These are phyloP conservation scores for Nebria brevicollis DNA, from an alignment of 2,888 invertebrate species.

Conservation along the genomic window DNA sequence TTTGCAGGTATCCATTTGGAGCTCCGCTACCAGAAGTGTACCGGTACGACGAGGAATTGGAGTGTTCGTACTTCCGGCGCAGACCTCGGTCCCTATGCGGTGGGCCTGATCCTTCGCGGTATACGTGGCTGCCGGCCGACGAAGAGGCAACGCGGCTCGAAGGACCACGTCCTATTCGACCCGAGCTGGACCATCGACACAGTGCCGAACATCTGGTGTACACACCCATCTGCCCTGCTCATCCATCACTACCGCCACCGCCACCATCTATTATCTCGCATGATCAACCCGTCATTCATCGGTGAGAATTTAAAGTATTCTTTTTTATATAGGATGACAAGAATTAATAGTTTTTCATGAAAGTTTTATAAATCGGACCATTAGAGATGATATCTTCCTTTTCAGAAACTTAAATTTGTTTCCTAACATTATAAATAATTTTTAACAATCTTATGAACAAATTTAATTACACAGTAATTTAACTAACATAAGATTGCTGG, in stretches of 20 bases:
- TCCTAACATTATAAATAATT: too few species aligned
- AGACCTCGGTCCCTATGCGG: constrained; percentile 77
- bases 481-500: too few species aligned
- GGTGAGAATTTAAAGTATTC: constrained; percentile 15
- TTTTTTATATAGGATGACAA: background rate
- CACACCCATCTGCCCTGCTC: constrained; percentile 64
- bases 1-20: constrained; percentile 68
- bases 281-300: constrained; percentile 26
- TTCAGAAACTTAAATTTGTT: too few species aligned
- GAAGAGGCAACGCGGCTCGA: constrained; percentile 79
- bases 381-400: too few species aligned
- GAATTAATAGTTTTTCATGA: too few species aligned
- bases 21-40: constrained; percentile 71
- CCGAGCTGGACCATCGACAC: constrained; percentile 51
- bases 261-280: constrained; percentile 68
- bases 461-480: too few species aligned
- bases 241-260: constrained; percentile 68
- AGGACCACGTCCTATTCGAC: constrained; percentile 66
- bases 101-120: constrained; percentile 77
- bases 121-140: constrained; percentile 83
- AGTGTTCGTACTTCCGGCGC: constrained; percentile 83
- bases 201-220: constrained; percentile 58
- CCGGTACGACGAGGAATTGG: constrained; percentile 77
- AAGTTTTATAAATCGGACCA: too few species aligned
- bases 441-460: too few species aligned